Evolutionary conservation across 2,888 invertebrate genomes (phyloP), one percentile per base, ranked within the genome.

Genomic region (Auanema freiburgensis): DNA sequence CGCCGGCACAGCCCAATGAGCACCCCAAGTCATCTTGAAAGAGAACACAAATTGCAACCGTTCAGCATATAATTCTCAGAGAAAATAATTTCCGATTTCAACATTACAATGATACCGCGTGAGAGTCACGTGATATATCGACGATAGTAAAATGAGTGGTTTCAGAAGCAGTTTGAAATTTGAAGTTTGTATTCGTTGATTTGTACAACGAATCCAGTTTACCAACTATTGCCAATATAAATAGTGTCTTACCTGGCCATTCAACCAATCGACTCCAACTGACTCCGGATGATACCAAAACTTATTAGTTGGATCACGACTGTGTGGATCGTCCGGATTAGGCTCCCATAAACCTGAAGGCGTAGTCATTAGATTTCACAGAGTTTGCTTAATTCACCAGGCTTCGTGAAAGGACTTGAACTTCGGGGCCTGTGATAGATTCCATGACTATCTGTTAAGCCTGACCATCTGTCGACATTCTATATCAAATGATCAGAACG

Each of bases 261-360:
- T 77, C 12, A 79, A 65, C 79, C 79, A 79, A 64, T 79, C 79
- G 4, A 69, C 78, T 1, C 57, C 63, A 3, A 79, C 77, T 0
- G 79, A 79, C 1, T 66, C 54, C 8, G 78, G 78, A 16, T 57
- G 64, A 57, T 79, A 79, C 52, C 66, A 79, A 57, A 66, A 79
- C 58, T 78, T 79, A 65, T 79, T 79, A 12, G 79, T 77, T 56
- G 73, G 78, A 58, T 79, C 79, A 52, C 79, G 50, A 52, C 74
- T 79, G 69, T 79, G 79, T 14, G 79, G 79, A 55, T 79, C 72
- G 55, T 76, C 79, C 2, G 79, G 79, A 53, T 79, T 79, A 12
- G 79, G 71, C 66, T 77, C 77, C 79, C 79, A 79, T 12, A 79
- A 70, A 16, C 78, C 73, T 70, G 46, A 18, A 25, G 44, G n/a